These are phyloP conservation scores for Riparia riparia DNA, from an alignment of 2,113 vertebrate genomes.

Conservation along the genomic window DNA sequence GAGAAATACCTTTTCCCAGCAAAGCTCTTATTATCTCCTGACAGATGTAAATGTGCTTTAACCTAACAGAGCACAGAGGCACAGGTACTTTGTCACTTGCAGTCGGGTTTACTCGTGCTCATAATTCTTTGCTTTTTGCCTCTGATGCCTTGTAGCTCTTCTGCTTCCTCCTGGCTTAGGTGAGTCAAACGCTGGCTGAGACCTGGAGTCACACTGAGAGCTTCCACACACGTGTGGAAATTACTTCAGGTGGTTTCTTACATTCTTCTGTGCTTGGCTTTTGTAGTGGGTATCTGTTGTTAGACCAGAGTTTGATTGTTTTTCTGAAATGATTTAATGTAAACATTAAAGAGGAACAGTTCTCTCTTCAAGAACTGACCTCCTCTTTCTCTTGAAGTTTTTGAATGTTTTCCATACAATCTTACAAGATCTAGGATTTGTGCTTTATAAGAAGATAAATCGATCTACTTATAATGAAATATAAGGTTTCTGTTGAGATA, in stretches of 20 bases:
- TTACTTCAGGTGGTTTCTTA: background rate
- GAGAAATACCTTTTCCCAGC: background rate
- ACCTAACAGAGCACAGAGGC: background rate
- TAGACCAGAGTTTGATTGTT: background rate
- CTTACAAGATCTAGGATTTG: background rate
- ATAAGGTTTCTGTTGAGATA: background rate
- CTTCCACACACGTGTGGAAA: rapidly evolving
- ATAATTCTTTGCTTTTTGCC: background rate
- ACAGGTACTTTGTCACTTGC: background rate
- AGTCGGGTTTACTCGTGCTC: background rate
- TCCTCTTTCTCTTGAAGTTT: background rate
- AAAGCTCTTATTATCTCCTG: background rate
- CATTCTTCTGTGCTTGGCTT: background rate
- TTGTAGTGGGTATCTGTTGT: background rate
- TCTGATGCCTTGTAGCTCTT: background rate
- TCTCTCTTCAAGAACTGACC: background rate
- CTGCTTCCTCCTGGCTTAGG: background rate
- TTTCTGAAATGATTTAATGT: background rate
- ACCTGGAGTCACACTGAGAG: background rate
- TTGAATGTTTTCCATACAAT: background rate
- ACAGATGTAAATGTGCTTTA: background rate
- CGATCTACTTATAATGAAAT: background rate
- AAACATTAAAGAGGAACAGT: background rate
- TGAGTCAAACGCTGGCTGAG: background rate
- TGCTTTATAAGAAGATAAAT: background rate